Evolutionary conservation across 92 coral and sea anemone genomes (phyloP).

Genomic region (Parazoanthus darwini): DNA sequence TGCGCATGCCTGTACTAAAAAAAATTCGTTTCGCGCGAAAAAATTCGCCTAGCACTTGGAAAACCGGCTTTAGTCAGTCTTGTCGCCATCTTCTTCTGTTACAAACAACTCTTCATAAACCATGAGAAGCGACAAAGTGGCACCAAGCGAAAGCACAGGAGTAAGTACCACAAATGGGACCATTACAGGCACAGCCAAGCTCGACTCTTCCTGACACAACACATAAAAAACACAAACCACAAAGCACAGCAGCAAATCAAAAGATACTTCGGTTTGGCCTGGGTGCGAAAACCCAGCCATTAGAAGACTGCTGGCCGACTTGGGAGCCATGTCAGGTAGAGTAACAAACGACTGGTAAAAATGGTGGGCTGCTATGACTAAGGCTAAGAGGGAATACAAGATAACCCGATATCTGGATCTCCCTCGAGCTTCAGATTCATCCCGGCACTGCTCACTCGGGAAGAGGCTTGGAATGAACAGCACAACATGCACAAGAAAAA

Average conservation of each 20-base stretch:
- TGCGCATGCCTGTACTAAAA: too few species aligned
- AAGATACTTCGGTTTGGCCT: constrained; percentile 43
- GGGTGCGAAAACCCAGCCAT: constrained; percentile 45
- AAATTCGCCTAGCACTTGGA: too few species aligned
- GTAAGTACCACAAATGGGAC: constrained; percentile 52
- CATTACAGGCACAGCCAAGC: constrained; percentile 9
- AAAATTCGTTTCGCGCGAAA: too few species aligned
- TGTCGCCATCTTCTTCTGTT: constrained; percentile 16
- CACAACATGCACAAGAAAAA: constrained; percentile 44
- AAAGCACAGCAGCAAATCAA: constrained; percentile 57
- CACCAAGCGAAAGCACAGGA: constrained; percentile 69
- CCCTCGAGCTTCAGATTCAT: constrained; percentile 12
- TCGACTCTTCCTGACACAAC: constrained; percentile 18
- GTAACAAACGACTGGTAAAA: constrained; percentile 55
- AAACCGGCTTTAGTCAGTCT: constrained; percentile 33
- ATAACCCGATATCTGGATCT: constrained; percentile 31
- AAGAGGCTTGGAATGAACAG: constrained; percentile 62
- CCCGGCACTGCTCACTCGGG: constrained; percentile 46
- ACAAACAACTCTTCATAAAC: constrained; percentile 53
- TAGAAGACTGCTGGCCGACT: constrained; percentile 35
- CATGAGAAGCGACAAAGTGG: constrained; percentile 59
- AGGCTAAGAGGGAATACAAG: constrained; percentile 43
- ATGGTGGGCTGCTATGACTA: constrained; percentile 48
- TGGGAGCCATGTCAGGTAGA: constrained; percentile 37
- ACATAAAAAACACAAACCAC: constrained; percentile 50